Evolutionary conservation across 2,113 vertebrate species (phyloP), one percentile per base, ranked within the genome.

Genomic region (Lophura nycthemera): DNA sequence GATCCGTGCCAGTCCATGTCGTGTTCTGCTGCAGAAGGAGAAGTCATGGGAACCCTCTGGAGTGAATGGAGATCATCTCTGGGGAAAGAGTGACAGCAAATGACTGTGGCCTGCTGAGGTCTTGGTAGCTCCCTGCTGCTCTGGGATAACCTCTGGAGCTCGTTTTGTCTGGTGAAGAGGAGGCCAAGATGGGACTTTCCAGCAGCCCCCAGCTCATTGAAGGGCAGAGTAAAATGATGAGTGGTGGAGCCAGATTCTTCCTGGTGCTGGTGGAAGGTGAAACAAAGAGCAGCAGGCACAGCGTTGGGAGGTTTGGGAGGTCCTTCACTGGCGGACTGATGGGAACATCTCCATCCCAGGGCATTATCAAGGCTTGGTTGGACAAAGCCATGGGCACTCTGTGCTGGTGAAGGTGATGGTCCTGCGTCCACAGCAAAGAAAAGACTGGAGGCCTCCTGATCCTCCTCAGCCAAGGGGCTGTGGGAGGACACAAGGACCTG

Each of bases 1-100:
- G 29, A 48, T 34, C 75, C 15, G 0, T n/a, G 57, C 42, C 67
- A 64, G 54, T 19, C 64, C 48, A 48, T 0, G 2, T 10, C 13
- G 0, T 20, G 5, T 29, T 83, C 30, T 50, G 66, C 61, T 81
- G 64, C 65, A 73, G 72, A 59, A 75, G 45, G n/a, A 70, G 87
- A 79, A 67, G 52, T 36, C 52, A 32, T 34, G n/a, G 67, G n/a
- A 48, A 89, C 30, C 42, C 54, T 64, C 59, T 72, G 69, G 73
- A 77, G 69, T 42, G 57, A 86, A 15, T 19, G 42, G 65, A 63
- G 24, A 47, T 19, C 21, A 29, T 18, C 45, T 16, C 71, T 0
- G 1, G 45, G 64, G 52, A 69, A 78, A 59, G 56, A 57, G 42
- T 48, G 36, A 57, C 71, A 89, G 45, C 60, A 45, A 50, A 57